Percentiles rank a stretch among this genome's conserved stretches.
Evolutionary conservation across 1,140 invertebrate genomes (phyloP).

Genomic region (Cydia splendana): DNA sequence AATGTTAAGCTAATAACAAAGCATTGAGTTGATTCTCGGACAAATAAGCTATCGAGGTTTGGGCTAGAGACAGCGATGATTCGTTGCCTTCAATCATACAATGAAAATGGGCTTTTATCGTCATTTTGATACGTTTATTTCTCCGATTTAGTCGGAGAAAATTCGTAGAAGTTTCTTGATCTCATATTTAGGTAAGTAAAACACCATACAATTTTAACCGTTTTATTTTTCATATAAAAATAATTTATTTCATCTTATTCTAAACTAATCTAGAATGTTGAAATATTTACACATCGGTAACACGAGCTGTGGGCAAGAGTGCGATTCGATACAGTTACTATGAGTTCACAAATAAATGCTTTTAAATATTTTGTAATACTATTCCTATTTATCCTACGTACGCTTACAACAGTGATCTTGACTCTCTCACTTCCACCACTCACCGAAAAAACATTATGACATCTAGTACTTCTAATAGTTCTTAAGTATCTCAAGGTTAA

Average conservation of each 20-base stretch:
- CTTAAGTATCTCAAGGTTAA: too few relatives aligned
- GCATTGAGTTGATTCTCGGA: too few relatives aligned
- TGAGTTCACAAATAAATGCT: constrained; percentile 54
- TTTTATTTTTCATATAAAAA: constrained; percentile 51
- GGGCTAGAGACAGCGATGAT: too few relatives aligned
- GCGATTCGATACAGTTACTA: constrained; percentile 20
- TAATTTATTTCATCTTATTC: constrained; percentile 58
- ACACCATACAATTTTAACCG: constrained; percentile 35
- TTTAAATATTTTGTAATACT: constrained; percentile 49
- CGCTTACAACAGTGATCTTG: constrained; percentile 34
- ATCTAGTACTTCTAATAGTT: too few relatives aligned
- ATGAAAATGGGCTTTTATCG: too few relatives aligned
- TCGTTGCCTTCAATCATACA: too few relatives aligned
- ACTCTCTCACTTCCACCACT: constrained; percentile 29
- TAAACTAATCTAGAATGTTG: constrained; percentile 57
- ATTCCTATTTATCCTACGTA: constrained; percentile 23
- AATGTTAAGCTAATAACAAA: too few relatives aligned
- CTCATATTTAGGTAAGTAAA: constrained; percentile 4
- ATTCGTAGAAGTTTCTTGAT: too few relatives aligned
- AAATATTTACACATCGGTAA: constrained; percentile 69
- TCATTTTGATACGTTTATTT: too few relatives aligned
- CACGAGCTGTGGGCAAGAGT: constrained; percentile 29
- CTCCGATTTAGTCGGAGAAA: too few relatives aligned
- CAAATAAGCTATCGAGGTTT: too few relatives aligned
- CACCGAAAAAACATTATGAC: not conserved